Percentiles rank a stretch among this genome's conserved stretches.
Conservation (phyloP, 2,113 vertebrate genomes). For the Caracal caracal region DNA sequence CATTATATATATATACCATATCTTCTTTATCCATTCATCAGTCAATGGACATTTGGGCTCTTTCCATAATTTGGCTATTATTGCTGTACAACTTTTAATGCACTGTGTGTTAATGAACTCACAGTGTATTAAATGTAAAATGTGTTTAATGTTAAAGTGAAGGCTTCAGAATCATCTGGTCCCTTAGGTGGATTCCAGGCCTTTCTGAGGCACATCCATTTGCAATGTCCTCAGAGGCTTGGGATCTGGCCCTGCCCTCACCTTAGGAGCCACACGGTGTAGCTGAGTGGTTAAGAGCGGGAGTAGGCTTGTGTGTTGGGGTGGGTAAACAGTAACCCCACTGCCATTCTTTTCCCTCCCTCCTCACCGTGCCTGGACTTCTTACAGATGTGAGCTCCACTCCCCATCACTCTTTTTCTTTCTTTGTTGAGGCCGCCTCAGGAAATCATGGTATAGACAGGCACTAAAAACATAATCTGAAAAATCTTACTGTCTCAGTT, state of each 20-base stretch:
- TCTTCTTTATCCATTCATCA: no score
- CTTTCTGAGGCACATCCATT: not conserved
- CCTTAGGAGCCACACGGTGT: not conserved
- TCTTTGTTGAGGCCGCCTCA: not conserved
- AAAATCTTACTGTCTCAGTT: not conserved
- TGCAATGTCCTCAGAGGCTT: not conserved
- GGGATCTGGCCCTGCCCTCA: no score
- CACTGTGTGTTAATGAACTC: not conserved
- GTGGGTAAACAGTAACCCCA: not conserved
- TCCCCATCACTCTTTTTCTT: not conserved
- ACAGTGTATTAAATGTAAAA: not conserved
- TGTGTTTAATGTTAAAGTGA: not conserved
- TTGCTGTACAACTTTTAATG: not conserved
- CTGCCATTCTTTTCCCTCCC: not conserved
- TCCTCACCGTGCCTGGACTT: not conserved
- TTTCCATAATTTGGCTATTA: no score
- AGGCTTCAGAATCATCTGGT: not conserved
- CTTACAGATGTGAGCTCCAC: not conserved
- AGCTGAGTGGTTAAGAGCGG: fast-evolving
- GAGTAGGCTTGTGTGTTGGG: not conserved
- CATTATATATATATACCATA: no score
- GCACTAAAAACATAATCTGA: not conserved
- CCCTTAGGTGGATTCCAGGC: not conserved
- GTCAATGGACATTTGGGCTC: no score
- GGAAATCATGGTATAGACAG: not conserved